Base-by-base conservation (phyloP, 2,113 vertebrate species). In the Heterotis niloticus region DNA sequence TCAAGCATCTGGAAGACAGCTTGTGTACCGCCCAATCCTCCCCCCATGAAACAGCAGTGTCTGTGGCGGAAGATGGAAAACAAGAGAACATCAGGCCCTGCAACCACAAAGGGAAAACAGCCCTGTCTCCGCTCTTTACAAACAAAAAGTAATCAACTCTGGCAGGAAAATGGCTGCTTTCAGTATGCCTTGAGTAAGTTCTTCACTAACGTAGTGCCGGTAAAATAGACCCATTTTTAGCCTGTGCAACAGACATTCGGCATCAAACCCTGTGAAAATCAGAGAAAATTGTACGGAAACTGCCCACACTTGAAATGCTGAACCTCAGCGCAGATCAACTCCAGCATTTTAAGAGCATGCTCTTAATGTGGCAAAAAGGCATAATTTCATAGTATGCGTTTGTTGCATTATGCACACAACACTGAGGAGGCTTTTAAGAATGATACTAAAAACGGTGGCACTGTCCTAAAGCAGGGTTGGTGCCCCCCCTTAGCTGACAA, bases 1-100 rank as follows among this genome's bases (percentile, higher is more conserved):
- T 95, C 91, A 0, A 96, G 96, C 0, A 96, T 98, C 89, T 95
- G 95, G 91, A 98, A 98, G 91, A 96, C 98, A 0, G 93, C 84
- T 70, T 94, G 94, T 0, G 66, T 79, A 0, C 81, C 84, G 76
- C 88, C 82, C n/a, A n/a, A n/a, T n/a, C n/a, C n/a, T n/a, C 78
- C 88, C 95, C 83, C 95, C 96, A 34, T 94, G 95, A 72, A 94
- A 96, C 18, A 89, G 85, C 4, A 95, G 95, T 23, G 90, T 82
- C 80, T 96, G 89, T 0, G 89, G 91, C 85, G 89, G 28, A 20
- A 59, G 64, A 52, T 59, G 73, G 67, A 26, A 62, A 24, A 56
- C 66, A 10, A 29, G n/a, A 0, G 66, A 54, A n/a, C 26, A 11
- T 71, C 64, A 77, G 51, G 60, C 14, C n/a, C 26, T n/a, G 26